Conservation (phyloP, 2,888 invertebrate species). For the Tinea trinotella region DNA sequence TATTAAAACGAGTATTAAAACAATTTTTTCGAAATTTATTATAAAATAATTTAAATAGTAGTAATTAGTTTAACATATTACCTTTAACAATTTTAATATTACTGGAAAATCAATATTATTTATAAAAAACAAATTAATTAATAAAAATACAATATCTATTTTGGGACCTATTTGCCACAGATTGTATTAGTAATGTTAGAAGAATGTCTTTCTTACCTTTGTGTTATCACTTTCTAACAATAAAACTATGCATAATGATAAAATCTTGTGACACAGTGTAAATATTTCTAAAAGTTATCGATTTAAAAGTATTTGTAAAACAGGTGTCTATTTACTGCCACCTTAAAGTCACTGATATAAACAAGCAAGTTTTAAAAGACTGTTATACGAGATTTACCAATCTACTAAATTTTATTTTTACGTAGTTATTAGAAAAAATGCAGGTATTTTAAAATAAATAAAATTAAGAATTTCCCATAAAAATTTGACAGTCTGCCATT, state of each 20-base stretch:
- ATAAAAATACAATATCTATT: too few relatives aligned
- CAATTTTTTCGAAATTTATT: too few relatives aligned
- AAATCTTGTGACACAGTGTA: slow-evolving; percentile 33
- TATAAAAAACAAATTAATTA: too few relatives aligned
- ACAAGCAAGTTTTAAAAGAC: background rate
- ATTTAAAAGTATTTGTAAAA: slow-evolving; percentile 31
- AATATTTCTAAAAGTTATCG: slow-evolving; percentile 50
- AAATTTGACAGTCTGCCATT: slow-evolving; percentile 16
- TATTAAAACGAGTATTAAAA: too few relatives aligned
- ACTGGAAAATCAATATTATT: too few relatives aligned
- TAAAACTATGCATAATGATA: slow-evolving; percentile 4
- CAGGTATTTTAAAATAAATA: slow-evolving; percentile 5
- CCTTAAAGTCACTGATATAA: background rate
- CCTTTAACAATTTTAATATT: too few relatives aligned
- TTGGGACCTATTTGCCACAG: background rate
- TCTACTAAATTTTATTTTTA: background rate
- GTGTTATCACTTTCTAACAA: slow-evolving; percentile 2
- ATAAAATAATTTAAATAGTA: too few relatives aligned
- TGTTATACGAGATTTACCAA: background rate
- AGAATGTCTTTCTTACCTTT: background rate
- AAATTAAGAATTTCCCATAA: background rate
- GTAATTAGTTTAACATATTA: too few relatives aligned
- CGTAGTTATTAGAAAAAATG: slow-evolving; percentile 1
- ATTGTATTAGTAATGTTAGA: background rate
- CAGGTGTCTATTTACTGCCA: background rate